Evolutionary conservation across 2,113 vertebrate species (phyloP).

Genomic region (Uropsilus gracilis): DNA sequence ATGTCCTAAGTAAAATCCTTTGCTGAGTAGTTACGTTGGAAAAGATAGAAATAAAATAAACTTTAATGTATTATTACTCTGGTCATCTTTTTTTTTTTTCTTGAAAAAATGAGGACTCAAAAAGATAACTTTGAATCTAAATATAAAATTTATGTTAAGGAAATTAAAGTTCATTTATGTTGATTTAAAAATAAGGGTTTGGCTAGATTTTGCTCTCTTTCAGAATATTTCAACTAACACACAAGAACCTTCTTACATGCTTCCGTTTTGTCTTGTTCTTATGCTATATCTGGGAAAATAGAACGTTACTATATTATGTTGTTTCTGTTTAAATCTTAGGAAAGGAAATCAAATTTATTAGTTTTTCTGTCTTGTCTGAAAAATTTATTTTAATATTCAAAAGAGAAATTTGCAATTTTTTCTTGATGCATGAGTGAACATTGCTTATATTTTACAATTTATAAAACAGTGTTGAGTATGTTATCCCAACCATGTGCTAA

Average conservation of each 20-base stretch:
- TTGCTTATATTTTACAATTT: background rate
- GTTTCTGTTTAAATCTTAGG: background rate
- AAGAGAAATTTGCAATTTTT: background rate
- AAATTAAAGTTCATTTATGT: background rate
- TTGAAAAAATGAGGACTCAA: background rate
- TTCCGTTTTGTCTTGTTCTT: background rate
- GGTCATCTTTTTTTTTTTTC: background rate
- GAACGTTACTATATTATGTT: background rate
- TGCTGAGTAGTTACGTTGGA: slow-evolving; percentile 30
- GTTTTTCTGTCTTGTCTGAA: background rate
- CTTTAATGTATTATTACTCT: background rate
- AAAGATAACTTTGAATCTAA: background rate
- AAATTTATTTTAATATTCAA: background rate
- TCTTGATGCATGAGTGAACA: background rate
- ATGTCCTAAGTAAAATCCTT: slow-evolving; percentile 38
- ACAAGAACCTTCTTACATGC: background rate
- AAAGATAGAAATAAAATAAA: slow-evolving; percentile 28
- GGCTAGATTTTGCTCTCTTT: background rate
- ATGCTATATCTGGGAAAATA: background rate
- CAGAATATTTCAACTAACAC: background rate
- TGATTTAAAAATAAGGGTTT: background rate
- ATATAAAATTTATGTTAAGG: background rate
- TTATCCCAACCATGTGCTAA: background rate
- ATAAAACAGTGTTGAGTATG: background rate
- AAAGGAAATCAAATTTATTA: background rate